A percentile compares a stretch with the other conserved stretches of the same genome.
These are phyloP conservation scores for Podarcis siculus DNA, from an alignment of 2,797 vertebrate species.

Conservation along the genomic window DNA sequence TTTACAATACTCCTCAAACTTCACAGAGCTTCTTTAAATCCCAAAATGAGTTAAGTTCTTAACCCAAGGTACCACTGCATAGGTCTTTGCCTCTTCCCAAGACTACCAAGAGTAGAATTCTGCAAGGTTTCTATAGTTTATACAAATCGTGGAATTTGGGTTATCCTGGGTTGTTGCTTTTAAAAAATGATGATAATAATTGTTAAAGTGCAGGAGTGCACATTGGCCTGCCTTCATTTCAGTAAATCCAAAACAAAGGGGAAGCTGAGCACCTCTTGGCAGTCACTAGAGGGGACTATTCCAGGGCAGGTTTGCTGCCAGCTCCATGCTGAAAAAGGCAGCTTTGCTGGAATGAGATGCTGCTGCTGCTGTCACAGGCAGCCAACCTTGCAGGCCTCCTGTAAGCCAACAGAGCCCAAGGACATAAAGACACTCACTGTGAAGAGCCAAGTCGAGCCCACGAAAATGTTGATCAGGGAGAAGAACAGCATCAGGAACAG, in stretches of 20 bases:
- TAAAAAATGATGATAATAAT: no score
- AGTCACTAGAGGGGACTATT: not conserved
- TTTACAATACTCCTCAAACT: no score
- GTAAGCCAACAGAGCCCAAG: not conserved
- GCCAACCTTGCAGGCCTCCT: not conserved
- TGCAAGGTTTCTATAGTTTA: not conserved
- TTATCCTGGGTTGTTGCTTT: not conserved
- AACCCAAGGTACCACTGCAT: no score
- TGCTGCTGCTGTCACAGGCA: not conserved
- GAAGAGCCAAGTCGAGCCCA: slow-evolving; percentile 88
- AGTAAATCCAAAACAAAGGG: not conserved
- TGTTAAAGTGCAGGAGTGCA: not conserved
- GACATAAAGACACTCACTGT: slow-evolving; percentile 77
- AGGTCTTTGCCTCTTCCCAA: not conserved
- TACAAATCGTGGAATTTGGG: not conserved
- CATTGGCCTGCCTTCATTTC: not conserved
- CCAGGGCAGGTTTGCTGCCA: not conserved
- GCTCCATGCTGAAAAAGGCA: not conserved
- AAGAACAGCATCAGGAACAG: slow-evolving; percentile 87
- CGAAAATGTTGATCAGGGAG: slow-evolving; percentile 88
- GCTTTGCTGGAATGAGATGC: not conserved
- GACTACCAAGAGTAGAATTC: not conserved
- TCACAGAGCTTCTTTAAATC: no score
- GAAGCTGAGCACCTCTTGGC: not conserved
- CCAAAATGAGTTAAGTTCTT: no score